Evolutionary conservation across 2,113 vertebrate genomes (phyloP), one percentile per base, ranked within the genome.

Genomic region (Procapra przewalskii): DNA sequence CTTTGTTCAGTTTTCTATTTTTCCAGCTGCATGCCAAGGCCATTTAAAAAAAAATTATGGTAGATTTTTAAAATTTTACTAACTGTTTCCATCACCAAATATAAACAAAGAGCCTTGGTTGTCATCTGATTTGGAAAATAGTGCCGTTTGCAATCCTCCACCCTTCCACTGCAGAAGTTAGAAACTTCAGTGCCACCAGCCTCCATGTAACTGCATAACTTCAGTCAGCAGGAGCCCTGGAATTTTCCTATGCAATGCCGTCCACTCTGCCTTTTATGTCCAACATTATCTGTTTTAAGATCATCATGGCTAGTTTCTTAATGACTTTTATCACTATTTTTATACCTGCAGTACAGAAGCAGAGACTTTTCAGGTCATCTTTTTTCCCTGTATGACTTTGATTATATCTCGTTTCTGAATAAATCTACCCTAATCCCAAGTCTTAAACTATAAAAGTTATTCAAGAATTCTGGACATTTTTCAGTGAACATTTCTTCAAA

Each of bases 121-220:
- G 8, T 59, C 17, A 17, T 17, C 1, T 29, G 5, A 60, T 50
- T 14, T 45, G 7, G 13, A 31, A 15, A 43, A n/a, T 13, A 83
- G 2, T 2, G 1, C 15, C 54, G 6, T 62, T 71, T 55, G 6
- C 29, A 12, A 36, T 31, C 9, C 50, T 52, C 55, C 5, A 3
- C 1, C 3, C 19, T 27, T 43, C 16, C 1, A 16, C 2, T 7
- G 2, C 40, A 77, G 31, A 91, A 55, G 21, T 88, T 16, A 10
- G 23, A 36, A 57, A 48, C 7, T 27, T 59, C 57, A 17, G 15
- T 3, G 23, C 7, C 75, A 3, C 7, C 25, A 31, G 5, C 23
- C 25, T 75, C 23, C 36, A 48, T 9, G 0, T 21, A 52, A 10
- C 14, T 4, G 4, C 12, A 3, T 36, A 40, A 1, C 11, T 5